These are phyloP conservation scores for Muschampia plurimacula DNA, from an alignment of 2,888 invertebrate genomes.

Conservation along the genomic window DNA sequence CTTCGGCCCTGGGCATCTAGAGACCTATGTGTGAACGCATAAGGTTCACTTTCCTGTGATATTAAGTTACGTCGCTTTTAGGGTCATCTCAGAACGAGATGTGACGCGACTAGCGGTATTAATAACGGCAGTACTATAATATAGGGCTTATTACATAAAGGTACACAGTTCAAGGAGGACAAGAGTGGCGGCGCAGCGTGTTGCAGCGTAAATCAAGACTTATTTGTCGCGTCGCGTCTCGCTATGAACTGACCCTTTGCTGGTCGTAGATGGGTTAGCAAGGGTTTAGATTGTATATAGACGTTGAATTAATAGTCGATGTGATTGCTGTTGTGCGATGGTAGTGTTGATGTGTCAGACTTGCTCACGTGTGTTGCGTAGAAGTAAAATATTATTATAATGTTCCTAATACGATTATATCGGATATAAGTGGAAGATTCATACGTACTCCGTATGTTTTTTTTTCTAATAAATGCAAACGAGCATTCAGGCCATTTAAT, in stretches of 20 bases:
- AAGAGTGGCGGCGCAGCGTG: too few relatives aligned
- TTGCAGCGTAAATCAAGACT: background rate
- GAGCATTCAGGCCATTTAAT: too few relatives aligned
- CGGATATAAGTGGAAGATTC: background rate
- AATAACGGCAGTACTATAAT: background rate
- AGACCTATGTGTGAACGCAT: slow-evolving; percentile 52
- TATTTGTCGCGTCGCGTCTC: background rate
- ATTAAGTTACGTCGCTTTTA: slow-evolving; percentile 50
- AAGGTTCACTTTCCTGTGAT: slow-evolving; percentile 56
- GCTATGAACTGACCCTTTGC: slow-evolving; percentile 34
- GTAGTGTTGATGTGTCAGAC: background rate
- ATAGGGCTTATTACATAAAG: too few relatives aligned
- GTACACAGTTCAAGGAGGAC: too few relatives aligned
- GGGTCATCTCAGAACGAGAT: background rate
- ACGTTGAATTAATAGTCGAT: background rate
- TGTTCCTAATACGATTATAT: background rate
- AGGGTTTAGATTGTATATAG: slow-evolving; percentile 22
- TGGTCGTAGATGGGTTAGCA: slow-evolving; percentile 50
- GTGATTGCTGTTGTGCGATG: background rate
- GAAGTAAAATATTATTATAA: background rate
- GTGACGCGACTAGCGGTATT: background rate
- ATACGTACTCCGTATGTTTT: too few relatives aligned
- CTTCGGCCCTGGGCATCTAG: slow-evolving; percentile 47
- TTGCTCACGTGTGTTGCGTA: background rate
- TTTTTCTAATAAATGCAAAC: too few relatives aligned